These are phyloP conservation scores for Opisthocomus hoazin DNA, from an alignment of 2,113 vertebrate species.

Conservation along the genomic window DNA sequence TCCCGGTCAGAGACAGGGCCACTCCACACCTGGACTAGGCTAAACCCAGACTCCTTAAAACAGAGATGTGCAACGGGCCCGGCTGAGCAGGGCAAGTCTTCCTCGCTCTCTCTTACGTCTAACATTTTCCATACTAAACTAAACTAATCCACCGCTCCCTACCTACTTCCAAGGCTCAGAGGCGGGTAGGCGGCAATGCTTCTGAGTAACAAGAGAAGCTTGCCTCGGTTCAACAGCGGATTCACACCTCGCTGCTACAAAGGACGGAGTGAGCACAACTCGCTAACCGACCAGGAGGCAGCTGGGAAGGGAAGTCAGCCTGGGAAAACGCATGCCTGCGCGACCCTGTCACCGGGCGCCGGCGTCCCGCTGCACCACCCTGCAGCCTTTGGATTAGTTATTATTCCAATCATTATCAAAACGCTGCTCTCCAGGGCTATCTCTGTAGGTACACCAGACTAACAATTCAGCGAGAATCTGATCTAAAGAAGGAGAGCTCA, in stretches of 20 bases:
- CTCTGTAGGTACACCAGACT: not conserved
- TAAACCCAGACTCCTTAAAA: not conserved
- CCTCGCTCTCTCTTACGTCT: not conserved
- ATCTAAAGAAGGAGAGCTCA: not conserved
- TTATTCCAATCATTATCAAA: not conserved
- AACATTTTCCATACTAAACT: not conserved
- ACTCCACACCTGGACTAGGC: not conserved
- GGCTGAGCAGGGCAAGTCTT: not conserved
- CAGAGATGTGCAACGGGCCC: not conserved
- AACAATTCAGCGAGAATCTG: constrained; percentile 14
- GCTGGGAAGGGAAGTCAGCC: not conserved
- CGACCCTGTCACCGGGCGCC: not conserved
- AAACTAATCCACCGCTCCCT: not conserved
- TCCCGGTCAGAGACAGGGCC: not conserved
- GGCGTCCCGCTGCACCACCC: not conserved
- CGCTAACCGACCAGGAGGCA: not conserved
- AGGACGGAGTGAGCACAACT: not conserved
- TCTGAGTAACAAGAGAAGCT: not conserved
- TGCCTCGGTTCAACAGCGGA: not conserved
- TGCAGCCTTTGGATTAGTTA: not conserved
- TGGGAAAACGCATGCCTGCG: not conserved
- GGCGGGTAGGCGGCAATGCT: not conserved
- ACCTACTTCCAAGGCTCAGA: not conserved
- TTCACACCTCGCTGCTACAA: not conserved
- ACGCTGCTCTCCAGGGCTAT: not conserved